Base-by-base conservation (phyloP, 2,113 vertebrate species). In the Pyrgilauda ruficollis region DNA sequence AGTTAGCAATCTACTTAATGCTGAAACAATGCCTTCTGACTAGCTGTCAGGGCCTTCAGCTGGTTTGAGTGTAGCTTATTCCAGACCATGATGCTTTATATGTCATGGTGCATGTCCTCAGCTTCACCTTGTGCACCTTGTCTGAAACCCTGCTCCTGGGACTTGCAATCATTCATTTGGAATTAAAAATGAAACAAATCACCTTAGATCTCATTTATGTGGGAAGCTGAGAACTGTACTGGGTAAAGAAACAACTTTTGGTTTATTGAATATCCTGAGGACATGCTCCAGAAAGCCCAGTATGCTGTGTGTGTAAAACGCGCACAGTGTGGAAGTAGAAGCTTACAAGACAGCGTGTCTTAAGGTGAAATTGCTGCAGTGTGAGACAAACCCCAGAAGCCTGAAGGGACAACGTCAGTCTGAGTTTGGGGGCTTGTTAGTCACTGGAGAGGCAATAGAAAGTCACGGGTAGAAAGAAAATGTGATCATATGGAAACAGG, bases 241-340 rank as follows among this genome's bases (percentile, higher is more conserved):
- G 62, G 28, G 33, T 50, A 58, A 59, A 59, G 56, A 55, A 84
- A 50, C 23, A 31, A 11, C 21, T 86, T 68, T 22, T 14, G 4
- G 7, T 67, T 84, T 41, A 11, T 46, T 1, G 4, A 56, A 18
- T 41, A 16, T 37, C 64, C 33, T 3, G 3, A 16, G 26, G 17
- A 66, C 7, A 1, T n/a, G 50, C 63, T 0, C 2, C 80, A 74
- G 15, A 53, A 46, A 64, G 35, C 66, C 22, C 49, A 55, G 52
- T 12, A 15, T 4, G 35, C 15, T 49, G 28, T 20, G 41, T 10
- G n/a, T 37, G 8, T 43, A 68, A 31, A 87, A 68, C 21, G 50
- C 0, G 0, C 17, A 22, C 7, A 23, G 15, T 52, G 35, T 30
- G 16, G 27, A 35, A 50, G 19, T 0, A 58, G 61, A 50, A 61